Base-by-base conservation (phyloP, 2,888 invertebrate species). In the Blastobasis lacticolella region DNA sequence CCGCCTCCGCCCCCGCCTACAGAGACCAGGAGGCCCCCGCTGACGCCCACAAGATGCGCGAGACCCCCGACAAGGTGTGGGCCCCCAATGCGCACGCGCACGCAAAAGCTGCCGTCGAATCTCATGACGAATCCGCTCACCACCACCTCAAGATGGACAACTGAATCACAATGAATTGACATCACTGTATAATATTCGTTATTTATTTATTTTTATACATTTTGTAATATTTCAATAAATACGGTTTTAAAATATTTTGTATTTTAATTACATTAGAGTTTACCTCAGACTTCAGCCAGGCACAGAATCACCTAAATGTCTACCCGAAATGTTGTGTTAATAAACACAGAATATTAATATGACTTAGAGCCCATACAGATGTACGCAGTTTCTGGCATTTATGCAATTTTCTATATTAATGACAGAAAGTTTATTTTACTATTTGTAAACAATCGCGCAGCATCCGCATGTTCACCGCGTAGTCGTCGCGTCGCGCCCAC, bases 11-110 rank as follows among this genome's bases (percentile, higher is more conserved):
- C 9, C 8, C 50, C 37, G 45, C 54, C 4, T 54, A 50, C 43
- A 51, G 47, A 6, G 37, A 37, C 38, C 43, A 47, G 8, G 51
- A 51, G 0, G 7, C 36, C 7, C 23, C 23, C 23, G 23, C 8
- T 8, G 48, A 51, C 42, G 9, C 42, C 9, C 37, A 45, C 40
- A 45, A 40, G 51, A 40, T 50, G 48, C 41, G 51, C 10, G 48
- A 48, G 44, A 10, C 9, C 8, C 10, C 48, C n/a, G 43, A 50
- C 23, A 54, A 56, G 6, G 42, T 47, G 5, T 59, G 52, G 58
- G 23, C 23, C 23, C 23, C 23, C 23, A 23, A 23, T 23, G 23
- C 42, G 9, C n/a, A 42, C 42, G 42, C 10, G 42, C 42, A 42
- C 8, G 5, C 42, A 3, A 23, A 23, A 42, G 42, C 42, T 6